Percentiles rank a stretch among this genome's conserved stretches.
These are phyloP conservation scores for Uria aalge DNA, from an alignment of 2,113 vertebrate genomes.

Conservation along the genomic window DNA sequence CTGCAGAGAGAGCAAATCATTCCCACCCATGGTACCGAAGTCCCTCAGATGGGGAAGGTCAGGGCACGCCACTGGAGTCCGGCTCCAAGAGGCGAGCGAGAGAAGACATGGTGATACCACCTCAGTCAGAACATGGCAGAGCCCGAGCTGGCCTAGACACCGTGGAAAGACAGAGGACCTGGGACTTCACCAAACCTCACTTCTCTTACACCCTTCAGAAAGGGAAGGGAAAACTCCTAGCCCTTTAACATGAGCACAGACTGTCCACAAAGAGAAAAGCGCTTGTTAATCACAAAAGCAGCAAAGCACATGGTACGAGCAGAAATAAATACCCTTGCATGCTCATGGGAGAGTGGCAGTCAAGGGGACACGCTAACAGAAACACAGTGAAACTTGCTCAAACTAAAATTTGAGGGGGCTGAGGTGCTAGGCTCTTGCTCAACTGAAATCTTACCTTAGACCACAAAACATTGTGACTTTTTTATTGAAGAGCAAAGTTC, in stretches of 20 bases:
- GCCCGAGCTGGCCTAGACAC: neutral
- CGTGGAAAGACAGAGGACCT: accelerated
- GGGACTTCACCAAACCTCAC: too few species aligned
- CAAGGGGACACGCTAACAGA: too few species aligned
- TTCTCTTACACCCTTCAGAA: neutral
- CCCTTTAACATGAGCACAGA: neutral
- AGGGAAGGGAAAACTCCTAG: too few species aligned
- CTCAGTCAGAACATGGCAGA: neutral
- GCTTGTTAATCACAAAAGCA: neutral
- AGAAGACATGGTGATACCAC: accelerated
- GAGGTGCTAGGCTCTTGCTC: neutral
- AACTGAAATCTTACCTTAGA: neutral
- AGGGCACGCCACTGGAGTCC: too few species aligned
- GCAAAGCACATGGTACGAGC: too few species aligned
- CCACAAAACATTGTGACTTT: neutral
- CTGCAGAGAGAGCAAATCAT: neutral
- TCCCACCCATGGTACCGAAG: neutral
- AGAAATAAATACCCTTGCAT: neutral
- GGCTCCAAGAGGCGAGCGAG: too few species aligned
- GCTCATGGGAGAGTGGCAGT: too few species aligned
- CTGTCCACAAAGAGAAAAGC: neutral
- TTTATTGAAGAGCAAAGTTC: neutral
- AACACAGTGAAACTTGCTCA: neutral
- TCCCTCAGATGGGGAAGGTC: neutral
- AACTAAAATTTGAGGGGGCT: accelerated